phyloP scores from a whole-genome alignment of 92 coral and sea anemone species.

The Porites rus region DNA sequence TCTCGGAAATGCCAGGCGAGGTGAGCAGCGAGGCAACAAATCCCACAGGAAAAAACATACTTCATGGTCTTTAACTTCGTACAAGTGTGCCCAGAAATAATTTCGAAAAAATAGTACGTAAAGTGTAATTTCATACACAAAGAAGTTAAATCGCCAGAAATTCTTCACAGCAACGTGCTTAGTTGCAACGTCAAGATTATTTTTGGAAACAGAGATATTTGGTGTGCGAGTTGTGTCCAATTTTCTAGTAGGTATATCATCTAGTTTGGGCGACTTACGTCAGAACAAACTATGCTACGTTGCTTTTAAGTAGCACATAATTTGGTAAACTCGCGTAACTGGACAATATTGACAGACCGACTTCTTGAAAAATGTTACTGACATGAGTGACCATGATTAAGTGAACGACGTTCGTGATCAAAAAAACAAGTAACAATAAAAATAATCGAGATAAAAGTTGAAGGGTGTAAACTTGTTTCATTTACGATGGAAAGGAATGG shows the following conservation, averaged over 20 bases:
- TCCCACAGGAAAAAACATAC: conserved; percentile 15
- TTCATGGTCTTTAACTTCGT: neutral
- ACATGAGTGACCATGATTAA: neutral
- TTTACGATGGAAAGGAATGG: neutral
- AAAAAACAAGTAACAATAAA: neutral
- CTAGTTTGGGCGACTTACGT: neutral
- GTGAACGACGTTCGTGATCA: neutral
- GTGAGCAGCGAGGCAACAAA: neutral
- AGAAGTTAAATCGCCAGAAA: neutral
- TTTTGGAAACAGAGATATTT: conserved; percentile 18
- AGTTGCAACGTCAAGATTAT: conserved; percentile 21
- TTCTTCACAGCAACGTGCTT: neutral
- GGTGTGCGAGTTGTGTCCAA: neutral
- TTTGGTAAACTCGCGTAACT: neutral
- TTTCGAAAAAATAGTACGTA: neutral
- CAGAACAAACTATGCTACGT: neutral
- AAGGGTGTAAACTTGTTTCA: neutral
- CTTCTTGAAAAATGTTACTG: neutral
- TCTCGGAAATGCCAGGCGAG: conserved; percentile 1
- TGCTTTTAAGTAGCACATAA: neutral
- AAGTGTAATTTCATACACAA: conserved; percentile 18
- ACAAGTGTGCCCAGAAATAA: neutral
- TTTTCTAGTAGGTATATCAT: neutral
- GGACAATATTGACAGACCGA: conserved; percentile 1
- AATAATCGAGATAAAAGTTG: neutral